phyloP scores from a whole-genome alignment of 2,888 invertebrate genomes.

The Heteropelma amictum region DNA sequence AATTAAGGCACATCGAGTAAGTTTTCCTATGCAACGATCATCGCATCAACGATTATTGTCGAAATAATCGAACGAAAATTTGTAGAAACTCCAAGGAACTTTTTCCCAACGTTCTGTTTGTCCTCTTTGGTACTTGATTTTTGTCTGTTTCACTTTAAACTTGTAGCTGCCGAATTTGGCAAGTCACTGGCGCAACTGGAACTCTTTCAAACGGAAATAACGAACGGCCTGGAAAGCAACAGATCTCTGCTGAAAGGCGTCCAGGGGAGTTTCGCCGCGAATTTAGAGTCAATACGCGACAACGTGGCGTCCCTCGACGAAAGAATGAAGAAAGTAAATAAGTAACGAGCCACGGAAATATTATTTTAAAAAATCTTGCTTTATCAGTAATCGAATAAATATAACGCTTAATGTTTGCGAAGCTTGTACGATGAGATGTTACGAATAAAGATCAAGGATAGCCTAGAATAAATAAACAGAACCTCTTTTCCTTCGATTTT shows the following conservation, averaged over 20 bases:
- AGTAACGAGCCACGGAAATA: slow-evolving; percentile 71
- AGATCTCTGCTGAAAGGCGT: slow-evolving; percentile 88
- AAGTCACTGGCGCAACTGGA: slow-evolving; percentile 91
- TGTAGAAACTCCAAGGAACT: no score
- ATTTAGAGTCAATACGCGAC: slow-evolving; percentile 87
- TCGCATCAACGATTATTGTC: no score
- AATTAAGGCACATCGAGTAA: no score
- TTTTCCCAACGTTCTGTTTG: no score
- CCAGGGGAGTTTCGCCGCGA: slow-evolving; percentile 89
- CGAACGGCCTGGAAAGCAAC: slow-evolving; percentile 87
- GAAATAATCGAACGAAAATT: no score
- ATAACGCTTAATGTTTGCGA: slow-evolving; percentile 53
- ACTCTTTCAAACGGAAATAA: slow-evolving; percentile 86
- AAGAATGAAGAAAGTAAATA: slow-evolving; percentile 83
- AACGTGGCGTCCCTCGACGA: slow-evolving; percentile 88
- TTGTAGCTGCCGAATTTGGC: slow-evolving; percentile 91
- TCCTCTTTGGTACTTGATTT: no score
- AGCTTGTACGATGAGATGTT: slow-evolving; percentile 29
- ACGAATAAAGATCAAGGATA: slow-evolving; percentile 46
- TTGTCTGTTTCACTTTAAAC: slow-evolving; percentile 12
- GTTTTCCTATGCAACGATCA: no score
- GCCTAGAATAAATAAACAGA: slow-evolving; percentile 1
- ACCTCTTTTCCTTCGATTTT: slow-evolving; percentile 27
- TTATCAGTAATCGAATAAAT: slow-evolving; percentile 28
- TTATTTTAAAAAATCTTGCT: slow-evolving; percentile 20